Conservation (phyloP, 2,888 invertebrate genomes). For the Pedicia rivosa region DNA sequence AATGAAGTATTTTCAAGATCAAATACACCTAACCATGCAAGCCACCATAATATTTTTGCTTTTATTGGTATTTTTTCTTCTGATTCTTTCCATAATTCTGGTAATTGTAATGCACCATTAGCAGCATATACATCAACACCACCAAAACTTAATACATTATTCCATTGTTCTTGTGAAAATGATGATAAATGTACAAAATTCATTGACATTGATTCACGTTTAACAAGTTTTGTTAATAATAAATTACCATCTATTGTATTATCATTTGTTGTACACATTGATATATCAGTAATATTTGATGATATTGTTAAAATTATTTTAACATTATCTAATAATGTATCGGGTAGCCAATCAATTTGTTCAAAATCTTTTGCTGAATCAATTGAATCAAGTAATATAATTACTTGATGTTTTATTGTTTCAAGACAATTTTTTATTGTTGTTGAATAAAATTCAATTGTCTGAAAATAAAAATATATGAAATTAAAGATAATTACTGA, state of each 20-base stretch:
- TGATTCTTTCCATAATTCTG: slow-evolving; percentile 23
- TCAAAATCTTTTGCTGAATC: slow-evolving; percentile 37
- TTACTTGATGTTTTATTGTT: slow-evolving; percentile 35
- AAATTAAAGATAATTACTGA: background rate
- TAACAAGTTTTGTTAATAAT: slow-evolving; percentile 17
- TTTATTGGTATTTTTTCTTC: slow-evolving; percentile 26
- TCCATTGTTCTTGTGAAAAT: slow-evolving; percentile 27
- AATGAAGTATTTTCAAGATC: slow-evolving; percentile 37
- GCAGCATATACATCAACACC: slow-evolving; percentile 27
- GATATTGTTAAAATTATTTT: slow-evolving; percentile 53
- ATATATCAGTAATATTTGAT: slow-evolving; percentile 5
- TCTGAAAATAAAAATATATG: slow-evolving; percentile 33
- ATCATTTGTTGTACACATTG: slow-evolving; percentile 2
- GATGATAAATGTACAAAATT: slow-evolving; percentile 24
- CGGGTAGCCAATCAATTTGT: slow-evolving; percentile 61
- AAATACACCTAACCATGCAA: slow-evolving; percentile 42
- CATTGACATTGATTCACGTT: slow-evolving; percentile 21
- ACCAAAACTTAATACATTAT: slow-evolving; percentile 25
- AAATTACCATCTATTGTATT: slow-evolving; percentile 9
- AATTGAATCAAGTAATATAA: slow-evolving; percentile 63
- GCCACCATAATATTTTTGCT: slow-evolving; percentile 39
- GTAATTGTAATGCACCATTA: slow-evolving; percentile 24
- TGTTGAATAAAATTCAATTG: slow-evolving; percentile 51
- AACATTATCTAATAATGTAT: slow-evolving; percentile 51
- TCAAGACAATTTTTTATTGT: slow-evolving; percentile 31